Evolutionary conservation across 2,797 vertebrate genomes (phyloP), one percentile per base, ranked within the genome.

Genomic region (Holocentrus rufus): DNA sequence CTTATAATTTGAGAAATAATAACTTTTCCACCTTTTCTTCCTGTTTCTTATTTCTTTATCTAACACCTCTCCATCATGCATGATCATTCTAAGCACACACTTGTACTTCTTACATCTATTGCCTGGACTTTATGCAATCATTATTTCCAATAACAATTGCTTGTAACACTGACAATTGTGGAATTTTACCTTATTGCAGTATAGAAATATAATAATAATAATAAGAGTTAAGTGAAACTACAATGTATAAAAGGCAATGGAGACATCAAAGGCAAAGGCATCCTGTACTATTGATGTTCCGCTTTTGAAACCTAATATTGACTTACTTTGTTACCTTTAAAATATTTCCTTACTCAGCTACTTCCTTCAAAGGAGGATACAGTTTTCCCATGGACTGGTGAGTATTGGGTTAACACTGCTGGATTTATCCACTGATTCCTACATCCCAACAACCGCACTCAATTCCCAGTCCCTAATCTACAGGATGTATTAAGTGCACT

Each of bases 21-120:
- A 56, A 36, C 2, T 55, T 36, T 54, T 23, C 22, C 13, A 15
- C 23, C 23, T 54, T 54, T 72, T 27, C n/a, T 50, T 14, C 5
- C 13, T 36, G 4, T 11, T 30, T 57, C 2, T 25, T 54, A 27
- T 25, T 22, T 22, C n/a, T 50, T 50, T 18, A 52, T 69, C 13
- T 52, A 46, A 1, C 42, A 44, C 57, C n/a, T 66, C 7, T 73
- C 13, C 57, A 18, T 56, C 61, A 58, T 22, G 25, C 18, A 47
- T 72, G 53, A 66, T 69, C 36, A 76, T 57, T 69, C 23, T 56
- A 31, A 11, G 62, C 25, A 27, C 25, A 27, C 25, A 27, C 25
- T 36, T 36, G 7, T 9, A 36, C 9, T 36, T 36, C 7, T 36
- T 36, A 42, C 11, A 42, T 42, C 39, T 42, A 3, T 14, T 42